phyloP scores from a whole-genome alignment of 2,888 invertebrate genomes.

The Balanococcus diminutus region DNA sequence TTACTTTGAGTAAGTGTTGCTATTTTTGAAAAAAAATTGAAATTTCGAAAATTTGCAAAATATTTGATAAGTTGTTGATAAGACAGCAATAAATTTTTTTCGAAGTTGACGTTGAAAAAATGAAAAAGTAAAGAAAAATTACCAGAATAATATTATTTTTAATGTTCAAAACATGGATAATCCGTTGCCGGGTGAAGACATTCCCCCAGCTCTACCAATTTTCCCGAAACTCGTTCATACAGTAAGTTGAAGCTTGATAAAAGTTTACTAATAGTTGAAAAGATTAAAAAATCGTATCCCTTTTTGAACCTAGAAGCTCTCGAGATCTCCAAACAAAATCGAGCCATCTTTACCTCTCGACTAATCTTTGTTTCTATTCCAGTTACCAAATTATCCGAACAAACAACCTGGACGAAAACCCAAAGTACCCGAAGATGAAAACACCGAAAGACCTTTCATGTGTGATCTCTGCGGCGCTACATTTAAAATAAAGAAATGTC shows the following conservation, averaged over 20 bases:
- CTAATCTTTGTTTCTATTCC: background rate
- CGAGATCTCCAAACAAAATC: too few species aligned
- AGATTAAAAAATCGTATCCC: background rate
- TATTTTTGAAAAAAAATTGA: background rate
- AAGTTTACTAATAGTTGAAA: background rate
- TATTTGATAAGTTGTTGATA: background rate
- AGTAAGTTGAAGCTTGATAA: background rate
- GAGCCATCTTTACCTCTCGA: too few species aligned
- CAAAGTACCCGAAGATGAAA: background rate
- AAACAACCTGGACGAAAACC: background rate
- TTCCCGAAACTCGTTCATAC: background rate
- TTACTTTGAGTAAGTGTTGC: background rate
- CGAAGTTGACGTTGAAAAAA: background rate
- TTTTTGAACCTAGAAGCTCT: too few species aligned
- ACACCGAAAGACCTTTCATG: conserved; percentile 30
- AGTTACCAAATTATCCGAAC: background rate
- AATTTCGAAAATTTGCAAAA: background rate
- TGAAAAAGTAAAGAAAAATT: background rate
- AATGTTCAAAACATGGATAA: background rate
- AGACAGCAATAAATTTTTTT: background rate
- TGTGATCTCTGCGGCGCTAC: conserved; percentile 41
- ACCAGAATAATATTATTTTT: background rate
- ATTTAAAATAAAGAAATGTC: conserved; percentile 27
- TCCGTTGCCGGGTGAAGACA: background rate
- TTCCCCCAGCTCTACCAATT: background rate